Evolutionary conservation across 2,797 vertebrate genomes (phyloP).

Genomic region (Ataeniobius toweri): DNA sequence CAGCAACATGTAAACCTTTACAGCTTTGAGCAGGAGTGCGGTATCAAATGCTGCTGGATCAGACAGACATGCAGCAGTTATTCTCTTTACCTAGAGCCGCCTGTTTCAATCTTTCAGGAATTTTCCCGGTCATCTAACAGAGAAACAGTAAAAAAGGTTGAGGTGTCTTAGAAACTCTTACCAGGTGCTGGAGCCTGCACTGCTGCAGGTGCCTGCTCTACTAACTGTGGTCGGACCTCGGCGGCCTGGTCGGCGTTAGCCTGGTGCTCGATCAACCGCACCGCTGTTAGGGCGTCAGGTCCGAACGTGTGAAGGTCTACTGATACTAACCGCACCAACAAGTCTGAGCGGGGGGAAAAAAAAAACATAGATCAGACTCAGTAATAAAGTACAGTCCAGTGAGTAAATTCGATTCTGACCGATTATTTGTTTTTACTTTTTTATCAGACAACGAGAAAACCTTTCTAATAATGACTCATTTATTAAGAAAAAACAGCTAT

Average conservation of each 20-base stretch:
- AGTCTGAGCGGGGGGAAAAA: slow-evolving; percentile 81
- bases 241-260: slow-evolving; percentile 87
- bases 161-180: slow-evolving; percentile 31
- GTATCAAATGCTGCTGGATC: too few species aligned
- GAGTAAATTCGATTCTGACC: not conserved
- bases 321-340: slow-evolving; percentile 94
- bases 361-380: not conserved
- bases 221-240: slow-evolving; percentile 93
- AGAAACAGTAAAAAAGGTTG: not conserved
- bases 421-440: too few species aligned
- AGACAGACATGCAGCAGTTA: too few species aligned
- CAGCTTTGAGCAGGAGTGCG: too few species aligned
- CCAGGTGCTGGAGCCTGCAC: slow-evolving; percentile 73
- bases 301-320: slow-evolving; percentile 98
- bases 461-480: not conserved
- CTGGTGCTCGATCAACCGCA: slow-evolving; percentile 97
- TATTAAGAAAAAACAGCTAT: not conserved
- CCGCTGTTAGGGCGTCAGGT: slow-evolving; percentile 92
- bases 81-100: too few species aligned
- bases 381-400: not conserved
- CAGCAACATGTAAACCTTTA: too few species aligned
- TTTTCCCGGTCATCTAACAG: not conserved
- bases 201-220: slow-evolving; percentile 90
- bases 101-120: not conserved
- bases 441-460: not conserved